phyloP scores from a whole-genome alignment of 2,113 vertebrate genomes.

The Lichenostomus cassidix region DNA sequence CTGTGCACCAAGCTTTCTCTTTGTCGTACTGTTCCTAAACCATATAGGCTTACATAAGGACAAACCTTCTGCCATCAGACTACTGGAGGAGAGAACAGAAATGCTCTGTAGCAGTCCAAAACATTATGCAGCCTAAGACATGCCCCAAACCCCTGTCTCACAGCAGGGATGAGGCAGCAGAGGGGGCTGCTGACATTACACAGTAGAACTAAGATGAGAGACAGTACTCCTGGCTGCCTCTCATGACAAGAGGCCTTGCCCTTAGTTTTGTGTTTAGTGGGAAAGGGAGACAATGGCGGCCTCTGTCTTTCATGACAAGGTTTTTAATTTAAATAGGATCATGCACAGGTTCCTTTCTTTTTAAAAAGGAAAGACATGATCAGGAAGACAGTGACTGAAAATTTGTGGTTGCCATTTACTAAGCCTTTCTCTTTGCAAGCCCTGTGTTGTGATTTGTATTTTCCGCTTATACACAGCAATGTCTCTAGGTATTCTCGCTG shows the following conservation, averaged over 20 bases:
- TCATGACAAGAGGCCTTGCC: accelerated
- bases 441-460: neutral
- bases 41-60: neutral
- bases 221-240: neutral
- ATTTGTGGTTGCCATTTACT: neutral
- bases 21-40: neutral
- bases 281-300: neutral
- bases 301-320: neutral
- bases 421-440: neutral
- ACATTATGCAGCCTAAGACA: neutral
- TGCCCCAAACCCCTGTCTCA: neutral
- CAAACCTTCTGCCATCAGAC: neutral
- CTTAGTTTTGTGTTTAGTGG: neutral
- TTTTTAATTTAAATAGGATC: neutral
- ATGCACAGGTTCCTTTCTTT: neutral
- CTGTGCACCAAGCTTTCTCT: neutral
- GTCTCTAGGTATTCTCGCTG: neutral
- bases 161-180: neutral
- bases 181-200: neutral
- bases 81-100: neutral
- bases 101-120: neutral
- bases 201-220: neutral
- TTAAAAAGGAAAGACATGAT: neutral
- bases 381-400: neutral
- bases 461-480: neutral